Percentiles rank a stretch among this genome's conserved stretches.
Conservation (phyloP, 53 echinoderm and acorn worm species). For the Holothuria leucospilota region DNA sequence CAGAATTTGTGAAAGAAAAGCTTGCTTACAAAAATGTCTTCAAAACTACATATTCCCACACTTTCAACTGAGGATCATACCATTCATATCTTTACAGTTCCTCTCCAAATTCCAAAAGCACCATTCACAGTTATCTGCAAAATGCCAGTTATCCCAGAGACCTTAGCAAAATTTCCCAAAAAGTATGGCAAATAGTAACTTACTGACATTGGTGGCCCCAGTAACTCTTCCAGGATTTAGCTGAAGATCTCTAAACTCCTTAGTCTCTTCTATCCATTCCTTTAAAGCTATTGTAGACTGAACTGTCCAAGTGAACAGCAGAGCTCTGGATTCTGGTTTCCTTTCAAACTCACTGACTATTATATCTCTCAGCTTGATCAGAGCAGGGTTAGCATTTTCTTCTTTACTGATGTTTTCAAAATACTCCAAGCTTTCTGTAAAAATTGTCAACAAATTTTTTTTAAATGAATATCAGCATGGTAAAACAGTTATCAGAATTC, state of each 20-base stretch:
- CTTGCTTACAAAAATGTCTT: too few relatives aligned
- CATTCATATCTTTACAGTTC: too few relatives aligned
- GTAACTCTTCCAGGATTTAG: constrained; percentile 44
- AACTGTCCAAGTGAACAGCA: constrained; percentile 34
- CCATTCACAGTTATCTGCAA: background rate
- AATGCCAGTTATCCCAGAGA: background rate
- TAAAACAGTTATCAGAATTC: too few relatives aligned
- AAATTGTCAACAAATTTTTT: too few relatives aligned
- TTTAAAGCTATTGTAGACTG: constrained; percentile 44
- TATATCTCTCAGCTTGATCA: constrained; percentile 12
- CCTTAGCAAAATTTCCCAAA: background rate
- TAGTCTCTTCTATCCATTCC: constrained; percentile 38
- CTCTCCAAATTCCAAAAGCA: too few relatives aligned
- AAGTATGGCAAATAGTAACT: background rate
- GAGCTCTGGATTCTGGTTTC: constrained; percentile 8
- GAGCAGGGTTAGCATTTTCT: constrained; percentile 1
- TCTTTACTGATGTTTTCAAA: background rate
- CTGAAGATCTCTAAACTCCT: background rate
- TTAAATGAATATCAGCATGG: too few relatives aligned
- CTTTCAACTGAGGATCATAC: too few relatives aligned
- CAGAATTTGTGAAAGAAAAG: too few relatives aligned
- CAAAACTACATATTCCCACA: too few relatives aligned
- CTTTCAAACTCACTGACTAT: constrained; percentile 11
- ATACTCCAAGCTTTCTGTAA: constrained; percentile 9
- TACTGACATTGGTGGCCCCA: constrained; percentile 33